Evolutionary conservation across 2,888 invertebrate genomes (phyloP).

Genomic region (Atrina japonica): DNA sequence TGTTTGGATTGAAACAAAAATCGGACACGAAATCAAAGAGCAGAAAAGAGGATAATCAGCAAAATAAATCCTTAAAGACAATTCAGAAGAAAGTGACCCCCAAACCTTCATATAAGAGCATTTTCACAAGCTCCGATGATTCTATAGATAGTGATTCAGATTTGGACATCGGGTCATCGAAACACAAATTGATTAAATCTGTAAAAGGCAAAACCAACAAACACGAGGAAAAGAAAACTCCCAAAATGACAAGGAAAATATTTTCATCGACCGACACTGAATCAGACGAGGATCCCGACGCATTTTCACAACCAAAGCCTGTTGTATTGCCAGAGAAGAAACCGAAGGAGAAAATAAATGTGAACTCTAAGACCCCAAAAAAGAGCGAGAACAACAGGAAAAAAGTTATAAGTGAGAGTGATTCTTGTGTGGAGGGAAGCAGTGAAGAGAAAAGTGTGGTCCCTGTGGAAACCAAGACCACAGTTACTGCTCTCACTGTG

Average conservation of each 20-base stretch:
- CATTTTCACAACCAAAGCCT: constrained; percentile 11
- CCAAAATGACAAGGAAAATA: constrained; percentile 11
- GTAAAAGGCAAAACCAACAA: constrained; percentile 7
- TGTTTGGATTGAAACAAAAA: constrained; percentile 29
- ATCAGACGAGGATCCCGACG: constrained; percentile 6
- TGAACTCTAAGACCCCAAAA: constrained; percentile 29
- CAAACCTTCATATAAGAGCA: neutral
- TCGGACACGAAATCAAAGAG: constrained; percentile 15
- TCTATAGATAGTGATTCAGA: constrained; percentile 25
- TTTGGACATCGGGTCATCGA: neutral
- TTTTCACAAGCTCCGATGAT: constrained; percentile 8
- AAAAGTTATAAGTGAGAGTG: constrained; percentile 36
- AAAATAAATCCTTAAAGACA: constrained; percentile 8
- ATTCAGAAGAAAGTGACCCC: constrained; percentile 4
- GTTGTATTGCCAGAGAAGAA: constrained; percentile 27
- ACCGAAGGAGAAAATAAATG: constrained; percentile 37
- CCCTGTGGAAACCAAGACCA: constrained; percentile 1
- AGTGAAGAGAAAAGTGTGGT: constrained; percentile 32
- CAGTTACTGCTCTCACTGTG: constrained; percentile 24
- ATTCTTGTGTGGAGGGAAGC: constrained; percentile 37
- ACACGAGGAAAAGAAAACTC: neutral
- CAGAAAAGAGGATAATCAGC: constrained; percentile 9
- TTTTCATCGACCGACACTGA: constrained; percentile 19
- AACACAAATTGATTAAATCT: neutral
- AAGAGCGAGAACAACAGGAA: constrained; percentile 32